These are phyloP conservation scores for Nothocercus julius DNA, from an alignment of 2,113 vertebrate species.

Conservation along the genomic window DNA sequence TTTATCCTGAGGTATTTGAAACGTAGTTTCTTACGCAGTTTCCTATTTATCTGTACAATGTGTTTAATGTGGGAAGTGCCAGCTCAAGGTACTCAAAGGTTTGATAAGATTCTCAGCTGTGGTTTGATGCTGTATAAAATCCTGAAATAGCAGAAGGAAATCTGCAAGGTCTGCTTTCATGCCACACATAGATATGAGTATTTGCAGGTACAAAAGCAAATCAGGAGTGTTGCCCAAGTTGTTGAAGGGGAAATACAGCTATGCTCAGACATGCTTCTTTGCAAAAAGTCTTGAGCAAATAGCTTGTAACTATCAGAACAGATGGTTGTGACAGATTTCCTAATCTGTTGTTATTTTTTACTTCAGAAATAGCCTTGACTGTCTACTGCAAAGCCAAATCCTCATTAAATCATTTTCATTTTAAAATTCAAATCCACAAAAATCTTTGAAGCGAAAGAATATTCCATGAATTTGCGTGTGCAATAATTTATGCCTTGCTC, in stretches of 20 bases:
- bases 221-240: not conserved
- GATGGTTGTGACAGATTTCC: not conserved
- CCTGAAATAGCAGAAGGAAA: not conserved
- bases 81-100: not conserved
- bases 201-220: not conserved
- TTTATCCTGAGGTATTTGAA: not conserved
- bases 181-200: accelerated
- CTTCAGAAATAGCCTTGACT: not conserved
- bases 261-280: not conserved
- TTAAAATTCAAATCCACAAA: not conserved
- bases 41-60: not conserved
- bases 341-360: not conserved
- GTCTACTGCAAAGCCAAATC: not conserved
- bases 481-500: not conserved
- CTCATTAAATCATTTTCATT: not conserved
- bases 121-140: not conserved
- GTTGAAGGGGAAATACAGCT: not conserved
- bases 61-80: not conserved
- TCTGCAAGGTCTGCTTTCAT: not conserved
- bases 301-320: not conserved
- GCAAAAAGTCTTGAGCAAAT: not conserved
- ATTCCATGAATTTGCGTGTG: not conserved
- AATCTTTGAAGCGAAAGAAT: not conserved
- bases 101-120: not conserved
- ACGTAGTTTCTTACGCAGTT: not conserved